These are phyloP conservation scores for Palloptera scutellata DNA, from an alignment of 2,888 invertebrate species.

Conservation along the genomic window DNA sequence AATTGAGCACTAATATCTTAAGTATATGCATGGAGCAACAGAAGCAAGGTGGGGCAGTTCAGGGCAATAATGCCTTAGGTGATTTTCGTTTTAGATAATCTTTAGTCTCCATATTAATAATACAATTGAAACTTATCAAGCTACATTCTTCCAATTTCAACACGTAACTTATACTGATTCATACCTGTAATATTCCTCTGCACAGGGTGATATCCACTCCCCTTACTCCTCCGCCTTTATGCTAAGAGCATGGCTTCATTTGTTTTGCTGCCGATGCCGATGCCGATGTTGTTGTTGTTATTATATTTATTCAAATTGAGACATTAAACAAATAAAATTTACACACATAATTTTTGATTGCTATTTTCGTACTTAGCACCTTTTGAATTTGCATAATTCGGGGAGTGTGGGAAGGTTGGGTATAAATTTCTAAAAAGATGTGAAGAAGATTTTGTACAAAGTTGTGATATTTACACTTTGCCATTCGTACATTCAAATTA, in stretches of 20 bases:
- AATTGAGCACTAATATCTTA: constrained; percentile 38
- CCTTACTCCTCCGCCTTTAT: too few species aligned
- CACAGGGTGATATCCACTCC: too few species aligned
- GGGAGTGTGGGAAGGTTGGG: too few species aligned
- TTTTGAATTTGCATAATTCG: too few species aligned
- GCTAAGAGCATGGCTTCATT: neutral
- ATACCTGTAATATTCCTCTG: too few species aligned
- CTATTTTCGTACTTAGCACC: constrained; percentile 40
- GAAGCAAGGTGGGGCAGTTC: neutral
- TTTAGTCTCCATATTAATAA: neutral
- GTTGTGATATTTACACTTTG: constrained; percentile 37
- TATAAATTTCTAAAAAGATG: too few species aligned
- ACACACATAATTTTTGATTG: constrained; percentile 58
- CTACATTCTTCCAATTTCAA: neutral
- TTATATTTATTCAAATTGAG: constrained; percentile 59
- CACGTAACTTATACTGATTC: neutral
- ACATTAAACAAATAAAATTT: constrained; percentile 62
- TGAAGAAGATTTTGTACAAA: too few species aligned
- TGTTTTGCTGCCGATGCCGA: constrained; percentile 31
- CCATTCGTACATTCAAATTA: neutral
- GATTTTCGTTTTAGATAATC: neutral
- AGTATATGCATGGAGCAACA: neutral
- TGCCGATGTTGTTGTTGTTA: too few species aligned
- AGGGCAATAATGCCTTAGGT: neutral
- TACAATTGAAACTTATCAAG: neutral